Conservation (phyloP, 1,140 invertebrate genomes). For the Drosophila santomea region DNA sequence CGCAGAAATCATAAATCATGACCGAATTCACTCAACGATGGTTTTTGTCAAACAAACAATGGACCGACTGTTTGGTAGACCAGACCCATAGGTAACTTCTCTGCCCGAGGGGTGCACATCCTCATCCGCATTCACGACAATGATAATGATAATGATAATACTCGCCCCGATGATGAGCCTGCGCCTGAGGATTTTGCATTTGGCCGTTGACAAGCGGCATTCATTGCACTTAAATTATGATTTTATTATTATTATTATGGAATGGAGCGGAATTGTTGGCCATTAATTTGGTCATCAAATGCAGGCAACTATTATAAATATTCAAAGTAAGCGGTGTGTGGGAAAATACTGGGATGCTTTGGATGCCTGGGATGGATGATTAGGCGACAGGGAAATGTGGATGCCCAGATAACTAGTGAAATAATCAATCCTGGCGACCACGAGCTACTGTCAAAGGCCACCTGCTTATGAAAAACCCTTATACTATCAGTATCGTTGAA, state of each 20-base stretch:
- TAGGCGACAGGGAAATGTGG: background rate
- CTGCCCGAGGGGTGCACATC: conserved; percentile 64
- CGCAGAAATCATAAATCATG: conserved; percentile 77
- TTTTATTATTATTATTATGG: conserved; percentile 79
- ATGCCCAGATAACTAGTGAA: background rate
- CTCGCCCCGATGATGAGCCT: conserved; percentile 37
- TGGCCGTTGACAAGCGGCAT: conserved; percentile 74
- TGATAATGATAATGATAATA: conserved; percentile 44
- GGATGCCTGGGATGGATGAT: conserved; percentile 7
- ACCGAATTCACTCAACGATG: conserved; percentile 77
- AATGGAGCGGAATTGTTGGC: conserved; percentile 49
- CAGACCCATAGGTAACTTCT: conserved; percentile 65
- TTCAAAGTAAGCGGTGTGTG: conserved; percentile 37
- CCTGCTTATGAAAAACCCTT: conserved; percentile 22
- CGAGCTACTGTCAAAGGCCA: conserved; percentile 26
- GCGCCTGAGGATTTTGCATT: conserved; percentile 61
- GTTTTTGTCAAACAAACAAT: conserved; percentile 82
- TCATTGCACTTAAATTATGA: conserved; percentile 82
- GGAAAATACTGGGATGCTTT: conserved; percentile 33
- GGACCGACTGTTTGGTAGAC: conserved; percentile 38
- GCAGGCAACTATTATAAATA: conserved; percentile 73
- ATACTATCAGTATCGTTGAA: background rate
- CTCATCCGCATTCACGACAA: conserved; percentile 27
- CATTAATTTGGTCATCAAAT: conserved; percentile 77
- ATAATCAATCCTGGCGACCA: background rate